phyloP scores from a whole-genome alignment of 2,797 vertebrate genomes.

The Pelobates cultripes region DNA sequence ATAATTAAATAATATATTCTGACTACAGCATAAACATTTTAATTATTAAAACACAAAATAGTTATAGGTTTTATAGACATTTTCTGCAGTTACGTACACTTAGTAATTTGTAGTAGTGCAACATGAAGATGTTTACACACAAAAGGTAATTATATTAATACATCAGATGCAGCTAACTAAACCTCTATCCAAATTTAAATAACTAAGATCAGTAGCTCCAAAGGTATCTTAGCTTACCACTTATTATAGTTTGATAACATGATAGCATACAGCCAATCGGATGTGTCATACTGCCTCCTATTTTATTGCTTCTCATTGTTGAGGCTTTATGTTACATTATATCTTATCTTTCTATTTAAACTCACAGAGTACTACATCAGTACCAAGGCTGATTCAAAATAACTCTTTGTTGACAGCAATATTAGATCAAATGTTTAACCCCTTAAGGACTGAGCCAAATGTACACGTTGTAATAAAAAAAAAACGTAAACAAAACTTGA shows the following conservation, averaged over 20 bases:
- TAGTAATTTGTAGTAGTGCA: slow-evolving; percentile 44
- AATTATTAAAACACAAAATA: background rate
- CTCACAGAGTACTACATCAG: too few species aligned
- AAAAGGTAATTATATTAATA: slow-evolving; percentile 46
- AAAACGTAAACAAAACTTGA: too few species aligned
- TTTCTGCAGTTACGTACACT: background rate
- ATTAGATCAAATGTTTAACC: too few species aligned
- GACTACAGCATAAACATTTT: too few species aligned
- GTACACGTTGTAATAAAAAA: too few species aligned
- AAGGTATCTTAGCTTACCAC: slow-evolving; percentile 48
- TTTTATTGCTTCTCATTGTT: slow-evolving; percentile 17
- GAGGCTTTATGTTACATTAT: background rate
- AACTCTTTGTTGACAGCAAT: too few species aligned
- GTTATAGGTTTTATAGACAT: background rate
- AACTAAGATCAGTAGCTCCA: slow-evolving; percentile 42
- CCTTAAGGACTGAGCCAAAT: too few species aligned
- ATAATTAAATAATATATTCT: too few species aligned
- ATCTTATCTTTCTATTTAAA: too few species aligned
- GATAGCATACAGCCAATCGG: slow-evolving; percentile 34
- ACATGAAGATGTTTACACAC: slow-evolving; percentile 45
- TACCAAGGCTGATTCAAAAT: too few species aligned
- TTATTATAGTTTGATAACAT: slow-evolving; percentile 43
- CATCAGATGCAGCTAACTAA: slow-evolving; percentile 48
- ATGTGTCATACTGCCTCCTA: slow-evolving; percentile 34
- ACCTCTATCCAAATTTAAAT: slow-evolving; percentile 47